Evolutionary conservation across 2,113 vertebrate genomes (phyloP).

Genomic region (Meleagris gallopavo): DNA sequence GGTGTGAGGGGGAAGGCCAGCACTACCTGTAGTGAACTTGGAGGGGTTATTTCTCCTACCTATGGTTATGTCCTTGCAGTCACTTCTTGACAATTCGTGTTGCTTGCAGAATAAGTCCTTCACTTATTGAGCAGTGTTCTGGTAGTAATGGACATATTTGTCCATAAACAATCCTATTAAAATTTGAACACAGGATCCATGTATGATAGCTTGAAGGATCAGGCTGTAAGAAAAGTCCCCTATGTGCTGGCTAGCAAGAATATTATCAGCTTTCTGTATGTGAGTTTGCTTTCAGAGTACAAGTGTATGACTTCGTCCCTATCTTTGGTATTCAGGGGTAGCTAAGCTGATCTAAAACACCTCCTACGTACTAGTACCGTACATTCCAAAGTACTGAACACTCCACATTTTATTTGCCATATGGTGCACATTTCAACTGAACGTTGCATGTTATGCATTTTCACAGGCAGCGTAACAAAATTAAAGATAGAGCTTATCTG

Average conservation of each 20-base stretch:
- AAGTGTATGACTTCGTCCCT: background rate
- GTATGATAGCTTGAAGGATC: background rate
- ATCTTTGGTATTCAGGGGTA: background rate
- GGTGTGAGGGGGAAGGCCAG: background rate
- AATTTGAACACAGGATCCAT: background rate
- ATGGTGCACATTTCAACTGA: background rate
- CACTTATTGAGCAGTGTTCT: background rate
- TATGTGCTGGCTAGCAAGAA: background rate
- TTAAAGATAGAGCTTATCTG: background rate
- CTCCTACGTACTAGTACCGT: background rate
- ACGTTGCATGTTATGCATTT: accelerated
- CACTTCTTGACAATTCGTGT: background rate
- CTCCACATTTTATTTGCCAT: background rate
- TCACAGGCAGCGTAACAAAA: background rate
- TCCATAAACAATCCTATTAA: background rate
- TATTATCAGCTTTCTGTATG: background rate
- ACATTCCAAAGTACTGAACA: background rate
- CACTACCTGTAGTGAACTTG: background rate
- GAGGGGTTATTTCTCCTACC: background rate
- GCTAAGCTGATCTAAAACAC: background rate
- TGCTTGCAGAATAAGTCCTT: background rate
- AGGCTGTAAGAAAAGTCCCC: background rate
- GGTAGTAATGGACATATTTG: background rate
- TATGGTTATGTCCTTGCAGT: background rate
- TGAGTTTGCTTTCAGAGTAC: background rate